These are phyloP conservation scores for Tromatobia lineatoria DNA, from an alignment of 2,888 invertebrate species.

Conservation along the genomic window DNA sequence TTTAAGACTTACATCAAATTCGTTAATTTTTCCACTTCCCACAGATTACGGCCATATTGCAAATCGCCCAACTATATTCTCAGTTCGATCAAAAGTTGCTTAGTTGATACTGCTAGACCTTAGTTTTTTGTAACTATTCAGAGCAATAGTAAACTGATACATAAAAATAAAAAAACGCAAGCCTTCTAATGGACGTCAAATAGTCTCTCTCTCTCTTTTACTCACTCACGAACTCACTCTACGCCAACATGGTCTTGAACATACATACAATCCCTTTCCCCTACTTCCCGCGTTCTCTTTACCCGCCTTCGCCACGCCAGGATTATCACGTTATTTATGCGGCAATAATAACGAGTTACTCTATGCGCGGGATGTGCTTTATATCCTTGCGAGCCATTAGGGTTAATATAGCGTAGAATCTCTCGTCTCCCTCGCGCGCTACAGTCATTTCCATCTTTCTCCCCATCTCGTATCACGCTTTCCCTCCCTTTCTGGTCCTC, in stretches of 20 bases:
- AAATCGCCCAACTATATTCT: neutral
- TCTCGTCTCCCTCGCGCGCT: constrained; percentile 66
- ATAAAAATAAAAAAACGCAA: neutral
- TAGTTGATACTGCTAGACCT: neutral
- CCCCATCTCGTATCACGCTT: constrained; percentile 51
- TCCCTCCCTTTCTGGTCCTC: constrained; percentile 30
- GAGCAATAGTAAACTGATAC: neutral
- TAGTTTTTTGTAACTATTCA: neutral
- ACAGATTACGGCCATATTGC: neutral
- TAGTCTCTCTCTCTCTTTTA: neutral
- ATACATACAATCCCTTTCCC: constrained; percentile 37
- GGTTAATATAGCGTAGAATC: constrained; percentile 83
- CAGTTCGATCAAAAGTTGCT: neutral
- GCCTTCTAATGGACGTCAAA: neutral
- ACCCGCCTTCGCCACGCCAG: constrained; percentile 76
- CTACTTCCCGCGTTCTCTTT: constrained; percentile 59
- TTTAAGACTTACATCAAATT: neutral
- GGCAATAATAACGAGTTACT: constrained; percentile 85
- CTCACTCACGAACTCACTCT: no score
- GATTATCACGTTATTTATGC: constrained; percentile 85
- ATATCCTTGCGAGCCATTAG: constrained; percentile 85
- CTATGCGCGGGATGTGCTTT: constrained; percentile 85
- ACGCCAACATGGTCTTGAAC: neutral
- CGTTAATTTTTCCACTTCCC: neutral
- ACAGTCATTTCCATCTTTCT: constrained; percentile 48